Evolutionary conservation across 2,113 vertebrate genomes (phyloP).

Genomic region (Podarcis cretensis): DNA sequence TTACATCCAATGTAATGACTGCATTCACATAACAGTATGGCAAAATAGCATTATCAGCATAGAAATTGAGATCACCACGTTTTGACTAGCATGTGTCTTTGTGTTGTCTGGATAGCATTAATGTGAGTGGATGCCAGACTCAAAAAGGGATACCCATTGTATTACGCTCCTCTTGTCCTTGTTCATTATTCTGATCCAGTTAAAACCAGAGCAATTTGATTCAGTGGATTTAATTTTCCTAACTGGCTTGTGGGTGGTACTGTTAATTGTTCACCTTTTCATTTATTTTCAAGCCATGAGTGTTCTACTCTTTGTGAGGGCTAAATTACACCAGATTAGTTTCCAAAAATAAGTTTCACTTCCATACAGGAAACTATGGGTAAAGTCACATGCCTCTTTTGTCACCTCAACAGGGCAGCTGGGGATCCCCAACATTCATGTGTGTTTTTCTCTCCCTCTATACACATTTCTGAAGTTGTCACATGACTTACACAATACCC

Average conservation of each 20-base stretch:
- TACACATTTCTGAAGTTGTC: background rate
- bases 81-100: background rate
- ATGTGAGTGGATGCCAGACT: background rate
- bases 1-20: background rate
- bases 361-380: background rate
- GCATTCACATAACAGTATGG: background rate
- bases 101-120: background rate
- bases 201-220: constrained; percentile 10
- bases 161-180: background rate
- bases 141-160: background rate
- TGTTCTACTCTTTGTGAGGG: background rate
- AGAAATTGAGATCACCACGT: background rate
- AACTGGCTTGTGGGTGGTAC: background rate
- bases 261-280: constrained; percentile 18
- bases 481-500: background rate
- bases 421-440: background rate
- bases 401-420: background rate
- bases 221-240: constrained; percentile 15
- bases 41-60: background rate
- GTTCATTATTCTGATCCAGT: background rate
- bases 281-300: background rate
- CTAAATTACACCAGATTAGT: background rate
- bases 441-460: background rate
- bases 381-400: background rate
- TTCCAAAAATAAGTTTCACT: background rate